phyloP scores from a whole-genome alignment of 2,888 invertebrate species.

The Pristionchus exspectatus region DNA sequence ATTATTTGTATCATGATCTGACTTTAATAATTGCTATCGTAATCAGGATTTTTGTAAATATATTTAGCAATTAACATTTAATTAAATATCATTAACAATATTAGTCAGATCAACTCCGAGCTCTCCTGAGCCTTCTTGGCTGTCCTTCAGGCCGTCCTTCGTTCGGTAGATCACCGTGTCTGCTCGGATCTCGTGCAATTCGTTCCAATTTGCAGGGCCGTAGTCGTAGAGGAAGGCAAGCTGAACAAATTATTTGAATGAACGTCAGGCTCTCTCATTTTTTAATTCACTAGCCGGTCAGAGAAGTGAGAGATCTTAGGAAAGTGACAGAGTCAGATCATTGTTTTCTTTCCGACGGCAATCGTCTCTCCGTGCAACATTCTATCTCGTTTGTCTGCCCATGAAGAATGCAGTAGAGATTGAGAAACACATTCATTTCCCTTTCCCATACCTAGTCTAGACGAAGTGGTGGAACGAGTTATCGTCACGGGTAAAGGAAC shows the following conservation, averaged over 20 bases:
- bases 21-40: neutral
- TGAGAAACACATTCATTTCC: too few species aligned
- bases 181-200: constrained; percentile 7
- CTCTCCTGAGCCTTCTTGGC: constrained; percentile 4
- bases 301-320: neutral
- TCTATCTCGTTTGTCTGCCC: too few species aligned
- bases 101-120: neutral
- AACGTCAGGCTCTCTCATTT: neutral
- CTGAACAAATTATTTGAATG: neutral
- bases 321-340: neutral
- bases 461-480: too few species aligned
- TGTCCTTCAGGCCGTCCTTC: neutral
- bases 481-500: too few species aligned
- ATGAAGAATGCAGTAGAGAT: too few species aligned
- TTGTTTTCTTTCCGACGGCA: too few species aligned
- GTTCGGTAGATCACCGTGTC: constrained; percentile 44
- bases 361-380: neutral
- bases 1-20: neutral
- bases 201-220: constrained; percentile 40
- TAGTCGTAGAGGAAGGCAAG: constrained; percentile 22
- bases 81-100: neutral
- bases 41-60: neutral
- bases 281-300: neutral
- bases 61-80: neutral
- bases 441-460: too few species aligned